Percentiles rank a stretch among this genome's conserved stretches.
phyloP scores from a whole-genome alignment of 2,888 invertebrate species.

The Brachypalpus laphriformis region DNA sequence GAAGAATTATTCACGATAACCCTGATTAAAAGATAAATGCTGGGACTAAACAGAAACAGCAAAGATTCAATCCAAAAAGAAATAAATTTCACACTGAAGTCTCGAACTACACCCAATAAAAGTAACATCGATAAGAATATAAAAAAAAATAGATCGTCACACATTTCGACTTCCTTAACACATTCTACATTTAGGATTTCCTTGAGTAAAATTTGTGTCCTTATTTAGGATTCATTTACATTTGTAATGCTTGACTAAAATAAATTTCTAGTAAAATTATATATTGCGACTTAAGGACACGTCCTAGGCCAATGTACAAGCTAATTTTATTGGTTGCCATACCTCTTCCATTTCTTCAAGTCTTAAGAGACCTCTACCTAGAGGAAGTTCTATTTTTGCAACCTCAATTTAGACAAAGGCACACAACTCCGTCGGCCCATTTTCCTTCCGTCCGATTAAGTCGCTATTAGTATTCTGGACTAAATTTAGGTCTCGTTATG shows the following conservation, averaged over 20 bases:
- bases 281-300: constrained; percentile 9
- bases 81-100: too few relatives aligned
- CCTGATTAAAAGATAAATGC: too few relatives aligned
- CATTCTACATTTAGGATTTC: neutral
- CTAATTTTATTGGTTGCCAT: constrained; percentile 26
- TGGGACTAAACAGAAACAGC: too few relatives aligned
- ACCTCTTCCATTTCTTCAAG: neutral
- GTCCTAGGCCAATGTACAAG: constrained; percentile 29
- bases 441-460: constrained; percentile 60
- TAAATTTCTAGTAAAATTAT: neutral
- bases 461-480: constrained; percentile 56
- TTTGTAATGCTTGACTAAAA: neutral
- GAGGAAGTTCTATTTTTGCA: constrained; percentile 45
- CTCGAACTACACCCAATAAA: too few relatives aligned
- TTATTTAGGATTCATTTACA: neutral
- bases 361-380: constrained; percentile 11
- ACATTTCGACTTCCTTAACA: neutral
- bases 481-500: constrained; percentile 67
- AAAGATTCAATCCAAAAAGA: too few relatives aligned
- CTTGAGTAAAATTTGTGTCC: neutral
- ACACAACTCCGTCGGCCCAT: neutral
- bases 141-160: too few relatives aligned
- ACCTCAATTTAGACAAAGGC: constrained; percentile 36
- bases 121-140: too few relatives aligned
- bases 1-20: too few relatives aligned